Evolutionary conservation across 2,888 invertebrate species (phyloP), one percentile per base, ranked within the genome.

Genomic region (Amorpha juglandis): DNA sequence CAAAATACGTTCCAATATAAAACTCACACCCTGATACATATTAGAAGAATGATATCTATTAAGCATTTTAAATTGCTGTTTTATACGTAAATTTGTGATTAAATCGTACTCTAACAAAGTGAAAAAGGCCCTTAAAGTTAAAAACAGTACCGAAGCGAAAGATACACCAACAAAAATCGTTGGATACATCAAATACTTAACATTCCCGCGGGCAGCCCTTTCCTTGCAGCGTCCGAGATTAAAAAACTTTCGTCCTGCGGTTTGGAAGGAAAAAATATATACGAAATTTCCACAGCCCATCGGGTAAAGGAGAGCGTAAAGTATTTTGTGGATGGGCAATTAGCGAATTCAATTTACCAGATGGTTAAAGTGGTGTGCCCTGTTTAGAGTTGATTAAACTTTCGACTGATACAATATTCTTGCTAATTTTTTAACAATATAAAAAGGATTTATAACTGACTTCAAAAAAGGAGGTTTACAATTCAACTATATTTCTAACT

Each of bases 171-270:
- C 52, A 3, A 52, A 58, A 58, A 58, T 42, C 58, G 19, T 42
- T 58, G 42, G 12, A 58, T 42, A 53, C 53, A n/a, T 53, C 38
- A 38, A 58, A 58, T 42, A 58, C 58, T 58, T 19, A 38, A 42
- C 11, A 58, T 58, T 58, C 38, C 58, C 42, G 58, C 19, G 58
- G 48, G 50, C 50, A 50, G 58, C 21, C 38, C 52, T 52, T 52
- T 19, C 58, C 38, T 19, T 58, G 16, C 58, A 58, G 19, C 19
- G 42, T 42, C 12, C 38, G 58, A 68, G 66, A 68, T 68, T 68
- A 68, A 68, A 68, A 68, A 68, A 68, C 66, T 68, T 68, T 68
- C 47, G 52, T 50, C 52, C 51, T 47, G 58, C 58, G 58, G 58
- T 42, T 58, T 58, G 42, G 27, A 48, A 63, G 52, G 27, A 65